Evolutionary conservation across 2,888 invertebrate genomes (phyloP), one percentile per base, ranked within the genome.

Genomic region (Eristalis pertinax): DNA sequence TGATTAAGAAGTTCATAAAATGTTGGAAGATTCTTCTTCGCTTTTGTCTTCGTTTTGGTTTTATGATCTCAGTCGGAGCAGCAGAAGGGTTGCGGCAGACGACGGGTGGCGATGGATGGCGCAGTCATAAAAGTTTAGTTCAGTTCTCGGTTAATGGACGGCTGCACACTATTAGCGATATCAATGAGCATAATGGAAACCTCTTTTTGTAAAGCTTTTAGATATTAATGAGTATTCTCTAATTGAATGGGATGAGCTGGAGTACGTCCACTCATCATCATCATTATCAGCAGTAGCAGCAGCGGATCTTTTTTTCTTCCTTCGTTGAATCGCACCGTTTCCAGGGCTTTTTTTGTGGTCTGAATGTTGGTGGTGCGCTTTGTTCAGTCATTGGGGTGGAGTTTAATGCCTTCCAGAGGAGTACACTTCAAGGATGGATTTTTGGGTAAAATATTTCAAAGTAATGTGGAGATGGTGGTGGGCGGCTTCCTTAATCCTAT

Each of bases 1-100:
- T 81, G 80, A 81, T 81, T 81, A 81, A 81, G 74, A 75, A 68
- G 56, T 74, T 74, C 50, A 35, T 75, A 64, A 80, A 68, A 74
- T 63, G 22, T 22, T 65, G 35, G 22, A 50, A 22, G 67, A 38
- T 50, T 64, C 38, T 50, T 69, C 50, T 43, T n/a, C 29, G 19
- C 50, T 22, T 41, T 69, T 50, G n/a, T 64, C 10, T 58, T 50
- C 19, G 19, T 41, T 13, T 63, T 13, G 60, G 35, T 38, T 74
- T 73, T 79, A 43, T 60, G 64, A 43, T 65, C n/a, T 56, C 41
- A 7, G 0, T 11, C 60, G n/a, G 22, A 7, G 50, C 19, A 10
- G 19, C n/a, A 8, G 50, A 50, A 50, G 50, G 50, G 50, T 35
- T 50, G 43, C 43, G n/a, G 43, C 43, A 0, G 43, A n/a, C 4